phyloP scores from a whole-genome alignment of 1,140 invertebrate species.

The Cylas formicarius region DNA sequence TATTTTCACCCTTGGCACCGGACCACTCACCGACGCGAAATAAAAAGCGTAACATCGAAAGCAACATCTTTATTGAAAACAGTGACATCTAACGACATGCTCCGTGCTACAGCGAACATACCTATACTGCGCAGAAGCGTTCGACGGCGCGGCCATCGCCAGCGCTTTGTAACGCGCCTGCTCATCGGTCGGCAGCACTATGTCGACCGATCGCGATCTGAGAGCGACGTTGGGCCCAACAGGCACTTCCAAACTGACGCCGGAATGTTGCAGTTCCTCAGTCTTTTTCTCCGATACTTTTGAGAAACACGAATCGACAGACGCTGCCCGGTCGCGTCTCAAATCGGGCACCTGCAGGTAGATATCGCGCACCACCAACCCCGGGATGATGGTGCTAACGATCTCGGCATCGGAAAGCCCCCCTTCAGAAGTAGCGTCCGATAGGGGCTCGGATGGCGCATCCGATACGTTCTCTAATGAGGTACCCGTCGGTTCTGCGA shows the following conservation, averaged over 20 bases:
- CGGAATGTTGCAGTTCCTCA: slow-evolving; percentile 56
- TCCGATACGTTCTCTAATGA: slow-evolving; percentile 56
- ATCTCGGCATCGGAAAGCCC: slow-evolving; percentile 43
- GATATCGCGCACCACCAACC: slow-evolving; percentile 57
- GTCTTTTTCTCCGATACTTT: slow-evolving; percentile 61
- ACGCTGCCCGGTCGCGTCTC: slow-evolving; percentile 72
- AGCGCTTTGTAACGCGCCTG: slow-evolving; percentile 77
- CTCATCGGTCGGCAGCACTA: slow-evolving; percentile 79
- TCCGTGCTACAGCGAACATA: slow-evolving; percentile 23
- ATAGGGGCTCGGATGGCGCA: slow-evolving; percentile 47
- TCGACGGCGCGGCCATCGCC: slow-evolving; percentile 45
- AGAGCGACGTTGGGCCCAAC: slow-evolving; percentile 61
- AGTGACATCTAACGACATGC: background rate
- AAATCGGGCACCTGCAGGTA: slow-evolving; percentile 75
- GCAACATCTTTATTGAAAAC: background rate
- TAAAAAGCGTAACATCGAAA: background rate
- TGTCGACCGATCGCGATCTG: slow-evolving; percentile 84
- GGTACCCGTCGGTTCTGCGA: slow-evolving; percentile 59
- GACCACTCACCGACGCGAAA: too few relatives aligned
- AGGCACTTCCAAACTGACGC: slow-evolving; percentile 50
- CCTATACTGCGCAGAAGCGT: slow-evolving; percentile 21
- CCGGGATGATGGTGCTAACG: slow-evolving; percentile 32
- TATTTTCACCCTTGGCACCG: too few relatives aligned
- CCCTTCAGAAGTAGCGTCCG: slow-evolving; percentile 46
- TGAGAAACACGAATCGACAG: slow-evolving; percentile 72